Percentiles rank a stretch among this genome's conserved stretches.
phyloP scores from a whole-genome alignment of 1,140 invertebrate species.

The Paracyclopina nana region DNA sequence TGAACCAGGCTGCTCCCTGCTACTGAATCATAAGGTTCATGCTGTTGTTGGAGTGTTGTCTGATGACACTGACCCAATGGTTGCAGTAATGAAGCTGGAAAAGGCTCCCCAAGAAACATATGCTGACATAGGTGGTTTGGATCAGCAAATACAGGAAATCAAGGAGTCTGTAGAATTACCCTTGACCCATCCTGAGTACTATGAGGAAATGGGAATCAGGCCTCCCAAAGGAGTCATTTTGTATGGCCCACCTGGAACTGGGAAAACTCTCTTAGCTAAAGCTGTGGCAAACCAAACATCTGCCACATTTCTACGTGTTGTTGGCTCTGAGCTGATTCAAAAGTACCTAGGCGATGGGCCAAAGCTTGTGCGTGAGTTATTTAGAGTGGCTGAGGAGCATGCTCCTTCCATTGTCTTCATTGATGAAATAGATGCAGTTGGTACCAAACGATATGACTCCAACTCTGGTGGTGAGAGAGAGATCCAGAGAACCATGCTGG shows the following conservation, averaged over 20 bases:
- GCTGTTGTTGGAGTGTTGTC: conserved; percentile 94
- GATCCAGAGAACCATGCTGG: conserved; percentile 99
- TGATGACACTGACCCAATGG: conserved; percentile 99
- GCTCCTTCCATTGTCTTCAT: conserved; percentile 99
- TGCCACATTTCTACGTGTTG: conserved; percentile 92
- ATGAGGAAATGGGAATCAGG: conserved; percentile 99
- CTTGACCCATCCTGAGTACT: conserved; percentile 97
- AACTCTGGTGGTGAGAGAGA: conserved; percentile 98
- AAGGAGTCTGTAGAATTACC: conserved; percentile 98
- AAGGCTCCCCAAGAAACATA: conserved; percentile 99
- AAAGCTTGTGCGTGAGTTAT: conserved; percentile 90
- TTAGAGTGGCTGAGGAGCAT: conserved; percentile 96
- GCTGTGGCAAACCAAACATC: conserved; percentile 99
- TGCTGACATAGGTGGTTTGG: conserved; percentile 96
- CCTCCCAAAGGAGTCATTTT: conserved; percentile 98
- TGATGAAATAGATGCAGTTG: conserved; percentile 99
- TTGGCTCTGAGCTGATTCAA: conserved; percentile 96
- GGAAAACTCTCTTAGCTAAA: conserved; percentile 93
- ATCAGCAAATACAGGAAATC: conserved; percentile 98
- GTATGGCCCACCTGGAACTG: conserved; percentile 93
- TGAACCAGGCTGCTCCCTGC: conserved; percentile 96
- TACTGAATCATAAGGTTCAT: conserved; percentile 96
- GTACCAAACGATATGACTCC: conserved; percentile 97
- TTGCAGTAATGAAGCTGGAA: conserved; percentile 99
- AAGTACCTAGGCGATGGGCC: conserved; percentile 73